A percentile compares a stretch with the other conserved stretches of the same genome.
These are phyloP conservation scores for Drosophila atroscutellata DNA, from an alignment of 2,888 invertebrate species.

Conservation along the genomic window DNA sequence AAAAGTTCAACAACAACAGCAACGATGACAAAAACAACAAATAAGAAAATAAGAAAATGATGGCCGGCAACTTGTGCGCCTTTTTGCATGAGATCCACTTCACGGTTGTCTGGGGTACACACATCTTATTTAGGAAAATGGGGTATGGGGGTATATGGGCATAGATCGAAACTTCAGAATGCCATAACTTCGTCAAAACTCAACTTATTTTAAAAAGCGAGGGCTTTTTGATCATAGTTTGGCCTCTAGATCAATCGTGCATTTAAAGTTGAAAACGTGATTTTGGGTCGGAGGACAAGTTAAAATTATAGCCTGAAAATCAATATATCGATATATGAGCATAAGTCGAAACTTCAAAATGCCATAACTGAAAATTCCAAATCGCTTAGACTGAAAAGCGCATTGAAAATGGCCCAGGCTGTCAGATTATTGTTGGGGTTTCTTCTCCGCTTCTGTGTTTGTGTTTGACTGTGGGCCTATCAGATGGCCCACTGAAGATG, in stretches of 20 bases:
- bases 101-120: constrained; percentile 19
- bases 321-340: too few species aligned
- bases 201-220: too few species aligned
- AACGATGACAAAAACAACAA: constrained; percentile 31
- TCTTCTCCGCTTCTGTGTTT: not conserved
- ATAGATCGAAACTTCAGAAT: too few species aligned
- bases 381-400: too few species aligned
- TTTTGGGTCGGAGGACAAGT: too few species aligned
- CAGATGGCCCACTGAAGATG: constrained; percentile 36
- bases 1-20: constrained; percentile 61
- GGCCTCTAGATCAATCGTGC: too few species aligned
- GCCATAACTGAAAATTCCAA: too few species aligned
- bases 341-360: too few species aligned
- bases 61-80: constrained; percentile 70
- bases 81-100: constrained; percentile 24
- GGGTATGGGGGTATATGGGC: not conserved
- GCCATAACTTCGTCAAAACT: too few species aligned
- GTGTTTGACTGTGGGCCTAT: constrained; percentile 67
- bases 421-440: constrained; percentile 49
- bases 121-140: constrained; percentile 10
- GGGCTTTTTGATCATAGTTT: too few species aligned
- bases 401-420: constrained; percentile 75
- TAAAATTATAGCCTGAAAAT: too few species aligned
- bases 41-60: constrained; percentile 47
- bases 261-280: too few species aligned